Evolutionary conservation across 2,888 invertebrate genomes (phyloP).

Genomic region (Chymomyza procnemis): DNA sequence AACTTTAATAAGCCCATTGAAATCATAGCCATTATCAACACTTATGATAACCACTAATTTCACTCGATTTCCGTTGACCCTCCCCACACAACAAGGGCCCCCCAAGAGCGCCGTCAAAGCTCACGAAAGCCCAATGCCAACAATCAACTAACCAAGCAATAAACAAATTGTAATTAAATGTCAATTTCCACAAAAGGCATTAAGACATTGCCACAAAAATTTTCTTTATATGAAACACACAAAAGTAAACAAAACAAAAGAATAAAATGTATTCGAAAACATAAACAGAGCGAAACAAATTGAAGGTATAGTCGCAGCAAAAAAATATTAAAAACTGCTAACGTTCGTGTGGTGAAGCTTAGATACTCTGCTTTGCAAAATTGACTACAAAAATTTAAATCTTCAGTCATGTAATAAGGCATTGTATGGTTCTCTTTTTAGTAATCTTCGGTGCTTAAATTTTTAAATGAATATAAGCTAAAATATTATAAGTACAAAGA

Average conservation of each 20-base stretch:
- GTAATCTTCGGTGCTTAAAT: too few species aligned
- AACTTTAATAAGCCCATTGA: conserved; percentile 11
- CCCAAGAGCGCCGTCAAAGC: neutral
- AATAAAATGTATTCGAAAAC: conserved; percentile 6
- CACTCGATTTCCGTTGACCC: conserved; percentile 1
- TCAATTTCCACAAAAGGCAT: conserved; percentile 57
- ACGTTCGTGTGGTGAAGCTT: neutral
- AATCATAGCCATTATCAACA: conserved; percentile 40
- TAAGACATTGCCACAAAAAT: conserved; percentile 41
- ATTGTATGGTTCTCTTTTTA: too few species aligned
- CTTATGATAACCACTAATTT: conserved; percentile 45
- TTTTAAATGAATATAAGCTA: too few species aligned
- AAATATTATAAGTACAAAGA: too few species aligned
- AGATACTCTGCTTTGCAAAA: neutral
- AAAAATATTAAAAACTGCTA: conserved; percentile 8
- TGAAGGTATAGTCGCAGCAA: conserved; percentile 10
- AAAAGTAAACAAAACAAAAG: neutral
- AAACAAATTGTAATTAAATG: conserved; percentile 54
- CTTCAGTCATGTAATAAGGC: too few species aligned
- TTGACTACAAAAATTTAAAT: neutral
- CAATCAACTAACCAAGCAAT: conserved; percentile 3
- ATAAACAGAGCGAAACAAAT: conserved; percentile 32
- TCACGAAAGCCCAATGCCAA: neutral
- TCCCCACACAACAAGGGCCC: too few species aligned
- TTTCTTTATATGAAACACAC: neutral